These are phyloP conservation scores for Capreolus pygargus DNA, from an alignment of 2,113 vertebrate genomes.

Conservation along the genomic window DNA sequence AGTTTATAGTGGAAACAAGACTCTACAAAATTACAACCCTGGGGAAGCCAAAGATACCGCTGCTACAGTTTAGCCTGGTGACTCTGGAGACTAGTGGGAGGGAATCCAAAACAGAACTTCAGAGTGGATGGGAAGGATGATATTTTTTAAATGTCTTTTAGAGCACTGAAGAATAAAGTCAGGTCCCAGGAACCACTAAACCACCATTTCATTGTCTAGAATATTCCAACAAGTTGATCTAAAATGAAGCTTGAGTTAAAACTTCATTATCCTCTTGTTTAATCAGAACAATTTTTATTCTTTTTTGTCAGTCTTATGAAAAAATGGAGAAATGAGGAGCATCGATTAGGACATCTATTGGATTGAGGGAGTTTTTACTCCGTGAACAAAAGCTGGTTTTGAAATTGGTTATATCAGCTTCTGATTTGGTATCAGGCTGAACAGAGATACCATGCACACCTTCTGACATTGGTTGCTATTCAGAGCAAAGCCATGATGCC, in stretches of 20 bases:
- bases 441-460: not conserved
- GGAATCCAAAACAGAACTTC: not conserved
- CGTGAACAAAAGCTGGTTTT: not conserved
- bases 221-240: not conserved
- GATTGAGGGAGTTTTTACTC: not conserved
- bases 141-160: not conserved
- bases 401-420: not conserved
- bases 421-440: not conserved
- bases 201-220: not conserved
- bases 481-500: slow-evolving; percentile 37
- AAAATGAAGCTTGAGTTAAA: not conserved
- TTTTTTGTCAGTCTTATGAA: not conserved
- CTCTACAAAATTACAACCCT: not conserved
- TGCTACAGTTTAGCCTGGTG: not conserved
- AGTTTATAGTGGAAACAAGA: not conserved
- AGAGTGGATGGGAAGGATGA: not conserved
- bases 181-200: not conserved
- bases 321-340: not conserved
- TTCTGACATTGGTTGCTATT: slow-evolving; percentile 15
- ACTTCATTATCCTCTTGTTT: not conserved
- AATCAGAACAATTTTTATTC: not conserved
- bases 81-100: not conserved
- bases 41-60: fast-evolving
- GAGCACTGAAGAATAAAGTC: not conserved
- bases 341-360: not conserved